Conservation (phyloP, 2,113 vertebrate genomes). For the Anguilla rostrata region DNA sequence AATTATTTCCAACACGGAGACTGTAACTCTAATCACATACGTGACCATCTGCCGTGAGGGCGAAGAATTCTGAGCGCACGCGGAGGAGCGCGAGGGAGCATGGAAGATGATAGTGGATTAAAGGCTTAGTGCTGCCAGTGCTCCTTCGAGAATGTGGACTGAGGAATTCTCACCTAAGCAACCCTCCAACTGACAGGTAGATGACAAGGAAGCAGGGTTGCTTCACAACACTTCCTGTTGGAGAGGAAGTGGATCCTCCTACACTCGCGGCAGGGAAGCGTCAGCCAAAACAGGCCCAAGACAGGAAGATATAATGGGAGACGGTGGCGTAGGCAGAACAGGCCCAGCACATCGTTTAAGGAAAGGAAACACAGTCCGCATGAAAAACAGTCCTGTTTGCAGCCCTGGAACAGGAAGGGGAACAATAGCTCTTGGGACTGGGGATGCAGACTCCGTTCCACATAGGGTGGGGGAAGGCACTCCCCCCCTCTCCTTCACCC, state of each 20-base stretch:
- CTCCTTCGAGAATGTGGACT: background rate
- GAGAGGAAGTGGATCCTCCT: slow-evolving; percentile 33
- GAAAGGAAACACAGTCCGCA: slow-evolving; percentile 51
- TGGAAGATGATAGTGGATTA: background rate
- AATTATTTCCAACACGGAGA: background rate
- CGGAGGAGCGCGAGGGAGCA: background rate
- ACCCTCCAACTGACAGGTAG: slow-evolving; percentile 14
- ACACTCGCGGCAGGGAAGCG: slow-evolving; percentile 51
- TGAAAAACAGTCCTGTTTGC: slow-evolving; percentile 54
- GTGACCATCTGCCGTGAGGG: background rate
- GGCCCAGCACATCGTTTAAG: slow-evolving; percentile 49
- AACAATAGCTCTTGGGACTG: slow-evolving; percentile 55
- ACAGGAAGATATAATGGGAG: slow-evolving; percentile 60
- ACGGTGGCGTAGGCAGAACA: slow-evolving; percentile 53
- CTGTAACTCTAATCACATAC: background rate
- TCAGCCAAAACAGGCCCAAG: slow-evolving; percentile 48
- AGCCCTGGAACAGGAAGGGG: slow-evolving; percentile 67
- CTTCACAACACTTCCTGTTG: slow-evolving; percentile 24
- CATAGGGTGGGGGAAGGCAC: slow-evolving; percentile 12
- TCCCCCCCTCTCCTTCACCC: background rate
- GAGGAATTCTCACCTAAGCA: slow-evolving; percentile 3
- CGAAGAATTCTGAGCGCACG: background rate
- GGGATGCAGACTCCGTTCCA: slow-evolving; percentile 25
- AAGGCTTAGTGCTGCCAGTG: background rate
- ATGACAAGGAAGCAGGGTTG: slow-evolving; percentile 11